Base-by-base conservation (phyloP, 1,140 invertebrate genomes). In the Patella vulgata region DNA sequence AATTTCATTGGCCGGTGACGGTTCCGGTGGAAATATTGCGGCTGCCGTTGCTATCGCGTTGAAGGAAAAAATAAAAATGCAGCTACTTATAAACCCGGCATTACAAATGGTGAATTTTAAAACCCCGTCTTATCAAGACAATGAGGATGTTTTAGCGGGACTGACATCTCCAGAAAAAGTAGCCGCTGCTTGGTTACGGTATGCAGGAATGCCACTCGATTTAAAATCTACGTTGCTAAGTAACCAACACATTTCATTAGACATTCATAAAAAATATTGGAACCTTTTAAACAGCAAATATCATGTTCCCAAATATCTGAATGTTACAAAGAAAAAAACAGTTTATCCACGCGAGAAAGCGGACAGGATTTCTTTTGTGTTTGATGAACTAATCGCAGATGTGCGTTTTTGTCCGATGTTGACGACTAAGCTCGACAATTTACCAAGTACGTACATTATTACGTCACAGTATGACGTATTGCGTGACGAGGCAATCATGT, bases 401-500 rank as follows among this genome's bases (percentile, higher is more conserved):
- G 51, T 68, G 2, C 61, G 67, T 28, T 70, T 76, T 23, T 70
- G 63, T 31, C 75, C 78, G 8, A 75, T 74, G 70, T 63, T 78
- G 30, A 33, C 46, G 0, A 19, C 12, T 14, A 62, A 75, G 55
- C 21, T 70, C 9, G 47, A 47, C 21, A 63, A 63, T n/a, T 39
- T 75, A 50, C 61, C 74, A 6, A 74, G 70, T 40, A 63, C 73
- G 1, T 82, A 79, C 43, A 63, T 82, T 39, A 70, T 82, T 0
- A 72, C 77, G 19, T 71, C 75, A n/a, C 77, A 82, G 48, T 80
- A 73, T 63, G 80, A 82, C 47, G 75, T 78, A 6, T 61, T 77
- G 14, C 61, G 77, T 12, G 78, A 80, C 51, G 80, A 80, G 53
- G 76, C 63, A 6, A 61, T 82, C 21, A 79, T 80, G 73, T 82